Conservation (phyloP, 53 echinoderm and acorn worm species). For the Arbacia lixula region DNA sequence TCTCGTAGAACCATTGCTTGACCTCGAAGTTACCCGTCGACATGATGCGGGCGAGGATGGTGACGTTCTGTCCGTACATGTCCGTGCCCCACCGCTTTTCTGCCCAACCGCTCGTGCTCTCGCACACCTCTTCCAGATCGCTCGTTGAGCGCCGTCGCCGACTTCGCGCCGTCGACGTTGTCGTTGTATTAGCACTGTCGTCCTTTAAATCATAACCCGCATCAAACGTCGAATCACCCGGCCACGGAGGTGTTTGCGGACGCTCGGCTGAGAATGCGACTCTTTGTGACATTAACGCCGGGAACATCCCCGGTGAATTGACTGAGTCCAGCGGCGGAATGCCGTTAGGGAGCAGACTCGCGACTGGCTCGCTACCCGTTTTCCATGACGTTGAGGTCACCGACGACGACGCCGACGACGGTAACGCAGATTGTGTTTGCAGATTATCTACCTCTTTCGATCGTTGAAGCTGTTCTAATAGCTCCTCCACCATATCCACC, state of each 20-base stretch:
- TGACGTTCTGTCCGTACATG: slow-evolving; percentile 88
- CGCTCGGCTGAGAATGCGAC: slow-evolving; percentile 82
- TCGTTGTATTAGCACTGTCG: slow-evolving; percentile 53
- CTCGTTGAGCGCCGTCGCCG: slow-evolving; percentile 53
- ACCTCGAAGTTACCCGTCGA: slow-evolving; percentile 66
- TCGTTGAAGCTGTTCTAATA: neutral
- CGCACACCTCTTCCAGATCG: slow-evolving; percentile 73
- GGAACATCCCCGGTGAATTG: slow-evolving; percentile 29
- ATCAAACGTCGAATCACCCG: slow-evolving; percentile 36
- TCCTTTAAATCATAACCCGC: slow-evolving; percentile 38
- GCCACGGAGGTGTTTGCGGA: slow-evolving; percentile 77
- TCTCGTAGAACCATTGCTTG: slow-evolving; percentile 94
- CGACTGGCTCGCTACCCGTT: slow-evolving; percentile 49
- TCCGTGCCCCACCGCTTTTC: slow-evolving; percentile 80
- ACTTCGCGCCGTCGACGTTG: slow-evolving; percentile 48
- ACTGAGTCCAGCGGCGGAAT: slow-evolving; percentile 19
- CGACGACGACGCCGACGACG: neutral
- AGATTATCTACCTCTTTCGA: slow-evolving; percentile 6
- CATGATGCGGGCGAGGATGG: slow-evolving; percentile 78
- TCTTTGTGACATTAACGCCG: slow-evolving; percentile 76
- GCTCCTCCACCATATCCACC: neutral
- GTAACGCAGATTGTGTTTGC: neutral
- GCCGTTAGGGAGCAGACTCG: neutral
- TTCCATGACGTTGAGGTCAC: neutral
- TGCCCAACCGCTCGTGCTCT: slow-evolving; percentile 68